Evolutionary conservation across 2,113 vertebrate species (phyloP).

Genomic region (Ornithorhynchus anatinus): DNA sequence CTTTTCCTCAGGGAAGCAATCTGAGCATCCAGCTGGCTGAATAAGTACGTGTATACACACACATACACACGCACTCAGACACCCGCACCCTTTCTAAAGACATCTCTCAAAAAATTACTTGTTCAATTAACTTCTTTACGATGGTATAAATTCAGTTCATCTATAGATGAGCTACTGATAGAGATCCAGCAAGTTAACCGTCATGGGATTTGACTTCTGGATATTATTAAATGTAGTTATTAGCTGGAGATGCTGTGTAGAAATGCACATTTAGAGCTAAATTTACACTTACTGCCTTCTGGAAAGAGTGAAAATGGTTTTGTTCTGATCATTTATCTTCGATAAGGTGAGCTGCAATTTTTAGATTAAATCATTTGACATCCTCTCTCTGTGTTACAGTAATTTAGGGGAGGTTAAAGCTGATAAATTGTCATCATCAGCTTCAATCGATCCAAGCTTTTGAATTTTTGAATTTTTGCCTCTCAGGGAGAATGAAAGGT

Average conservation of each 20-base stretch:
- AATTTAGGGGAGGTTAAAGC: slow-evolving; percentile 49
- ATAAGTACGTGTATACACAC: background rate
- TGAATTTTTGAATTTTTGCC: slow-evolving; percentile 46
- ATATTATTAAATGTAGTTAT: slow-evolving; percentile 43
- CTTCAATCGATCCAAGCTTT: slow-evolving; percentile 34
- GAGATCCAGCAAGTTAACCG: background rate
- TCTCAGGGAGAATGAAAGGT: slow-evolving; percentile 38
- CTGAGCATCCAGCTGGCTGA: background rate
- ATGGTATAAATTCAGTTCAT: slow-evolving; percentile 28
- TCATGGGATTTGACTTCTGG: slow-evolving; percentile 23
- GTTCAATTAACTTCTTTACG: slow-evolving; percentile 40
- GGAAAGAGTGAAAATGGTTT: slow-evolving; percentile 19
- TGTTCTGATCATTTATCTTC: slow-evolving; percentile 32
- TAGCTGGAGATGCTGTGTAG: slow-evolving; percentile 29
- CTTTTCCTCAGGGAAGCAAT: background rate
- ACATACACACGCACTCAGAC: background rate
- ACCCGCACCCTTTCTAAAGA: background rate
- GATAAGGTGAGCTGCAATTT: background rate
- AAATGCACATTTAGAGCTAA: slow-evolving; percentile 26
- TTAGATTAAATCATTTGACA: slow-evolving; percentile 46
- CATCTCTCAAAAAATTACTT: slow-evolving; percentile 5
- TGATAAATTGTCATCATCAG: slow-evolving; percentile 38
- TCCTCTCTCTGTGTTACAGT: slow-evolving; percentile 38
- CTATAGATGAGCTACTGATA: slow-evolving; percentile 27
- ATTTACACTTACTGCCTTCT: slow-evolving; percentile 35